A percentile compares a stretch with the other conserved stretches of the same genome.
phyloP scores from a whole-genome alignment of 2,797 vertebrate species.

The Borostomias antarcticus region DNA sequence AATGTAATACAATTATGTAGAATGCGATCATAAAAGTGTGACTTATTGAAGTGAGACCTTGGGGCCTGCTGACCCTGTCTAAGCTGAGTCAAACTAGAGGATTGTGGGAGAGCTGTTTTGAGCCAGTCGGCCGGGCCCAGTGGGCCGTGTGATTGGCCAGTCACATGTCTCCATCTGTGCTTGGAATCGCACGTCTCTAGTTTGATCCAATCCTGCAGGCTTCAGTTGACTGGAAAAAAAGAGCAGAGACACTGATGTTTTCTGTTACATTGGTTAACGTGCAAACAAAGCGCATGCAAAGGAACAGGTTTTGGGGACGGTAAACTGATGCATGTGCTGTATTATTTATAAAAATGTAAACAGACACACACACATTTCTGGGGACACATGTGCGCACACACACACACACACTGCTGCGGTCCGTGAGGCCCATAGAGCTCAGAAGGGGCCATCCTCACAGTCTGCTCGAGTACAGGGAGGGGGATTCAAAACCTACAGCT shows the following conservation, averaged over 20 bases:
- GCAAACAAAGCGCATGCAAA: background rate
- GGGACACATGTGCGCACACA: background rate
- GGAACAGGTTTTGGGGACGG: too few species aligned
- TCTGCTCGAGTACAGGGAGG: constrained; percentile 14
- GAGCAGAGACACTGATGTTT: constrained; percentile 9
- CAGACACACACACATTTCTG: background rate
- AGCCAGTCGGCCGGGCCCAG: constrained; percentile 35
- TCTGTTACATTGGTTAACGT: constrained; percentile 19
- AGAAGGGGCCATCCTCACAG: constrained; percentile 45
- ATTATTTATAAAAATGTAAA: background rate
- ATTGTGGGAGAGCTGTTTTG: constrained; percentile 41
- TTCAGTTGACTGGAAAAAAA: constrained; percentile 34
- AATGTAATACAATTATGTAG: constrained; percentile 31
- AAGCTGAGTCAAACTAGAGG: constrained; percentile 53
- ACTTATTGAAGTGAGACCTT: constrained; percentile 25
- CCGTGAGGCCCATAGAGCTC: constrained; percentile 58
- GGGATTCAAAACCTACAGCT: background rate
- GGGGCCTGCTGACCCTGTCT: constrained; percentile 39
- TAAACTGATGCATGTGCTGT: too few species aligned
- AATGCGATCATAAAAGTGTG: constrained; percentile 47
- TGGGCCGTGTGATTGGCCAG: constrained; percentile 63
- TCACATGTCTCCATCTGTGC: constrained; percentile 70
- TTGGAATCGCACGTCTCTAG: constrained; percentile 35
- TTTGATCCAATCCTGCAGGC: constrained; percentile 38
- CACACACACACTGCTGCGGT: constrained; percentile 29